These are phyloP conservation scores for Kuschelorhynchus macadamiae DNA, from an alignment of 2,888 invertebrate species.

Conservation along the genomic window DNA sequence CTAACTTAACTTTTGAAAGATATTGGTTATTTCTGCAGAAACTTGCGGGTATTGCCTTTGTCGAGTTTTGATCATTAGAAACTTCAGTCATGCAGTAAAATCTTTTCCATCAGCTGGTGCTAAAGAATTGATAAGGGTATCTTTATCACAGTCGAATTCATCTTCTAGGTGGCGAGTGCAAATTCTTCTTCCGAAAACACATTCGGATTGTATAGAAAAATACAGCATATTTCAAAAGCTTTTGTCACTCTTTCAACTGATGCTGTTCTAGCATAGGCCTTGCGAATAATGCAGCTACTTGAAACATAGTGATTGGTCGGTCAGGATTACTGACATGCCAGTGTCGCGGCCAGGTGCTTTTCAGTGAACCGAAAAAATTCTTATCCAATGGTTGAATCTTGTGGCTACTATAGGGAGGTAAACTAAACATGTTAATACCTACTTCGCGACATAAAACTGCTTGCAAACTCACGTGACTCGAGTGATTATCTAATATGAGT, in stretches of 20 bases:
- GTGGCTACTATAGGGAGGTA: constrained; percentile 12
- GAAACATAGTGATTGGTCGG: constrained; percentile 16
- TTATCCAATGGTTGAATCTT: neutral
- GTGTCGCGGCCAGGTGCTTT: constrained; percentile 5
- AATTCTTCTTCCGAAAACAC: constrained; percentile 35
- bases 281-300: constrained; percentile 23
- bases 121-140: neutral
- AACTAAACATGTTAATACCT: constrained; percentile 16
- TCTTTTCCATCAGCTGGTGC: neutral
- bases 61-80: constrained; percentile 16
- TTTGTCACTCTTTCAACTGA: constrained; percentile 22
- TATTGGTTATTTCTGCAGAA: too few species aligned
- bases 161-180: constrained; percentile 23
- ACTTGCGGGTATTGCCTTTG: constrained; percentile 17
- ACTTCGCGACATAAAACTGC: constrained; percentile 1
- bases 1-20: too few species aligned
- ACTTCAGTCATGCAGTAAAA: constrained; percentile 3
- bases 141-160: neutral
- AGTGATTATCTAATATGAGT: constrained; percentile 19
- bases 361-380: neutral
- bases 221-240: constrained; percentile 21
- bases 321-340: constrained; percentile 6
- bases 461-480: constrained; percentile 1
- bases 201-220: constrained; percentile 27
- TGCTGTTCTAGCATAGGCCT: constrained; percentile 26